A percentile compares a stretch with the other conserved stretches of the same genome.
Conservation (phyloP, 2,888 invertebrate species). For the Lasioglossum figueresi region DNA sequence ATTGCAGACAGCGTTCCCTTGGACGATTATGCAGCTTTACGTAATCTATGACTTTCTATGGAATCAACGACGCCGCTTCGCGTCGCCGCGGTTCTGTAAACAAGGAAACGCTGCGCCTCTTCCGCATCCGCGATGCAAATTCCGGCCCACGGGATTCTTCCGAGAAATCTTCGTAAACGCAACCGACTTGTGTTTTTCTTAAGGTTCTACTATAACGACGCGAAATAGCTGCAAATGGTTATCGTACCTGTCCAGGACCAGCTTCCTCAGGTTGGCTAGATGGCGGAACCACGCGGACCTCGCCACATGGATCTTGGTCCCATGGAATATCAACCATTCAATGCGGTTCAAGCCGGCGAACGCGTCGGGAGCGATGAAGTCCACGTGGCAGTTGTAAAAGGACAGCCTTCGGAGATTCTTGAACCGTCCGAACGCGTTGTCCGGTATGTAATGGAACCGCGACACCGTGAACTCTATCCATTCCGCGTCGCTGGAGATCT, state of each 20-base stretch:
- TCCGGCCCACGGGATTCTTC: conserved; percentile 35
- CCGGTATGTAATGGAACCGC: conserved; percentile 66
- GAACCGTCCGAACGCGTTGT: conserved; percentile 72
- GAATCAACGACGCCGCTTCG: background rate
- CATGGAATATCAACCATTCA: conserved; percentile 74
- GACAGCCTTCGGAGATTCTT: conserved; percentile 67
- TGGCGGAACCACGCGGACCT: conserved; percentile 67
- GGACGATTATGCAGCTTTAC: conserved; percentile 42
- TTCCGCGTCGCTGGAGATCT: conserved; percentile 70
- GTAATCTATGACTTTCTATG: conserved; percentile 23
- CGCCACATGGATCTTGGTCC: conserved; percentile 68
- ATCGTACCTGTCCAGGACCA: conserved; percentile 69
- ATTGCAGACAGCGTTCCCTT: background rate
- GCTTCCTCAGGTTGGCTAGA: conserved; percentile 63
- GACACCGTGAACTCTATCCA: conserved; percentile 79
- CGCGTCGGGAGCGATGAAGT: conserved; percentile 64
- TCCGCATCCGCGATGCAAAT: conserved; percentile 47
- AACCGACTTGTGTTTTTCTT: background rate
- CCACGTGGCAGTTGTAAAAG: conserved; percentile 76
- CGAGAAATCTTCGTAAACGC: conserved; percentile 18
- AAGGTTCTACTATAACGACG: background rate
- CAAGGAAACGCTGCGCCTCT: conserved; percentile 29
- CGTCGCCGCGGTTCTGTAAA: conserved; percentile 14
- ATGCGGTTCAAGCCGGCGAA: conserved; percentile 72
- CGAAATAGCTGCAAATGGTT: background rate